Evolutionary conservation across 2,797 vertebrate genomes (phyloP).

Genomic region (Pelobates cultripes): DNA sequence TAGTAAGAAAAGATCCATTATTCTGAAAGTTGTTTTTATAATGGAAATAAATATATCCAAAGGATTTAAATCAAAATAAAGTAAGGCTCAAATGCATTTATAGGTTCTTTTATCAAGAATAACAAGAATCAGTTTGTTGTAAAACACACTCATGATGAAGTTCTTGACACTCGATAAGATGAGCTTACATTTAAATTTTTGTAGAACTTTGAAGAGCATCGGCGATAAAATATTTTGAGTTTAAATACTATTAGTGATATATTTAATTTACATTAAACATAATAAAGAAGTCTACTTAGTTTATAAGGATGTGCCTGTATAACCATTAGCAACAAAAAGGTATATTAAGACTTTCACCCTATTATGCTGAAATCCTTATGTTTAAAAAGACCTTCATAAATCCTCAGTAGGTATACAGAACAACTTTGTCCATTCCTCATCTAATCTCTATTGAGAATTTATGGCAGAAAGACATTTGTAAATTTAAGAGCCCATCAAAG

Average conservation of each 20-base stretch:
- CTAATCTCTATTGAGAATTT: constrained; percentile 65
- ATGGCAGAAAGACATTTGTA: constrained; percentile 64
- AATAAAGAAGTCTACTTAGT: not conserved
- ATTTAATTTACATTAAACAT: not conserved
- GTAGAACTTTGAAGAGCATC: not conserved
- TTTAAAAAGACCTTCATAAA: constrained; percentile 50
- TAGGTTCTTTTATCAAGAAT: not conserved
- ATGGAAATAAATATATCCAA: not conserved
- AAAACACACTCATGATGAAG: not conserved
- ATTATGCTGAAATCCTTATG: constrained; percentile 28
- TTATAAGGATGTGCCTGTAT: not conserved
- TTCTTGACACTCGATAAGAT: not conserved
- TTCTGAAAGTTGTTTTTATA: constrained; percentile 13
- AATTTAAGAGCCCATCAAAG: constrained; percentile 72
- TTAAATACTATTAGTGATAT: not conserved
- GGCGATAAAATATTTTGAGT: not conserved
- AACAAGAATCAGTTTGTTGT: not conserved
- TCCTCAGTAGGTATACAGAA: constrained; percentile 48
- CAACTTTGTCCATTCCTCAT: constrained; percentile 56
- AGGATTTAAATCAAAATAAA: constrained; percentile 11
- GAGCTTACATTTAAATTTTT: not conserved
- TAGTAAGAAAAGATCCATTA: constrained; percentile 17
- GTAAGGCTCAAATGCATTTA: not conserved
- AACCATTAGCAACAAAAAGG: constrained; percentile 10
- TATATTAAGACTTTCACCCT: constrained; percentile 12